phyloP scores from a whole-genome alignment of 2,888 invertebrate genomes.

The Poecilobothrus nobilitatus region DNA sequence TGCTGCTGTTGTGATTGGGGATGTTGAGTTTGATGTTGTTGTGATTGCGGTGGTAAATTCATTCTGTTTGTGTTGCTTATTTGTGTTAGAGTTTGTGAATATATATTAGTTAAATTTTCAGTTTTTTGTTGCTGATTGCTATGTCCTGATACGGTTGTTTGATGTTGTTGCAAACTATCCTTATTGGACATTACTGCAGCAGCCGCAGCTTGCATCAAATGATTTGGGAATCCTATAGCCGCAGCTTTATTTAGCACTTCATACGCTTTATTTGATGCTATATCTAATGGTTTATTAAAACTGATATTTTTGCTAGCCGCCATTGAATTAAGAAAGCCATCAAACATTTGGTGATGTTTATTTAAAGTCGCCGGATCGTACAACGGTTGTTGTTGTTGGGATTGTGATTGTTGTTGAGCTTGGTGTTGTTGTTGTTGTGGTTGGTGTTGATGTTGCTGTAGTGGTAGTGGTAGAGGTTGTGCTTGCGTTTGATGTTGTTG shows the following conservation, averaged over 20 bases:
- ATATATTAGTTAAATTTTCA: constrained; percentile 21
- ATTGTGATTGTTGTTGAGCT: constrained; percentile 20
- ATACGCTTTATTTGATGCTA: constrained; percentile 41
- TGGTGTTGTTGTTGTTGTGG: constrained; percentile 18
- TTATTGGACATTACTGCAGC: constrained; percentile 23
- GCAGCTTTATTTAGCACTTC: constrained; percentile 44
- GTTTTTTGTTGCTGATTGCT: constrained; percentile 21
- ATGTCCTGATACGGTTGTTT: constrained; percentile 16
- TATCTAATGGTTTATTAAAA: constrained; percentile 27
- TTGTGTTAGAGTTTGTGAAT: constrained; percentile 23
- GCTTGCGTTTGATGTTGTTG: too few relatives aligned
- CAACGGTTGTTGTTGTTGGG: constrained; percentile 18
- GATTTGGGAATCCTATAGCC: constrained; percentile 38
- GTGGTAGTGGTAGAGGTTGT: too few relatives aligned
- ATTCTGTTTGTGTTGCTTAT: background rate
- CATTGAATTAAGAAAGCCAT: constrained; percentile 40
- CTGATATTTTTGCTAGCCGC: constrained; percentile 37
- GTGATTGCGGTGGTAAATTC: constrained; percentile 23
- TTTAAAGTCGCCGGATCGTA: constrained; percentile 17
- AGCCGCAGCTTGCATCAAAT: constrained; percentile 30
- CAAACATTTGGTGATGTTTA: constrained; percentile 33
- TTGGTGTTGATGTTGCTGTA: constrained; percentile 27
- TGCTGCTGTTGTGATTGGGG: constrained; percentile 24
- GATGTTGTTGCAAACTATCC: constrained; percentile 18
- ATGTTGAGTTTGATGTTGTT: constrained; percentile 27